These are phyloP conservation scores for human (Homo sapiens) DNA, from an alignment of 2,113 vertebrate genomes.

Conservation along the genomic window GRCh38 chr7:91659501-91660000, in stretches of 20 bases:
- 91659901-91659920: not conserved
- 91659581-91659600: not conserved
- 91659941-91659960: not conserved
- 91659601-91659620: not conserved
- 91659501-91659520: not conserved
- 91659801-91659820: not conserved
- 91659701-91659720: not conserved
- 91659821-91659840: not conserved
- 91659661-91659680: not conserved
- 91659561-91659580: not conserved
- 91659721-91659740: not conserved
- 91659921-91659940: not conserved
- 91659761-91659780: not conserved
- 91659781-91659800: not conserved
- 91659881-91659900: not conserved
- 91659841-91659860: not conserved
- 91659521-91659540: not conserved
- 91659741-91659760: not conserved
- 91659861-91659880: not conserved
- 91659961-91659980: not conserved
- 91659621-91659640: not conserved
- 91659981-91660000: not conserved
- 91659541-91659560: not conserved
- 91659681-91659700: not conserved
- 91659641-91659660: conserved; percentile 21